phyloP scores from a whole-genome alignment of 2,797 vertebrate genomes.

The Pipistrellus pygmaeus region DNA sequence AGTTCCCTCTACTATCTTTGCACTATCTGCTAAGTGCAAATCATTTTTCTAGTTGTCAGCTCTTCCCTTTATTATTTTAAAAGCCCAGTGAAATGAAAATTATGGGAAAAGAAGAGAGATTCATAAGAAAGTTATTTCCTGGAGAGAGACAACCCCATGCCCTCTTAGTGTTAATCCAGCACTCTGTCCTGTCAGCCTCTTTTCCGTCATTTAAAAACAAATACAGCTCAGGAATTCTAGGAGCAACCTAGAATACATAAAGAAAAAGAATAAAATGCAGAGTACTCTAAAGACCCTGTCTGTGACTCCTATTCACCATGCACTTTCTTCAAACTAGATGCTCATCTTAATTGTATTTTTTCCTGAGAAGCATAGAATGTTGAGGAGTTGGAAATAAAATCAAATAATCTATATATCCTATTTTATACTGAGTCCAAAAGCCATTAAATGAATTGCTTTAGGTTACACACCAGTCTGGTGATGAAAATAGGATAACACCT shows the following conservation, averaged over 20 bases:
- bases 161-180: background rate
- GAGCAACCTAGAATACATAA: background rate
- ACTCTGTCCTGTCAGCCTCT: background rate
- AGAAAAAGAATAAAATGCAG: background rate
- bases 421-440: background rate
- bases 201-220: background rate
- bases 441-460: background rate
- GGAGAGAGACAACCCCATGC: background rate
- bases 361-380: background rate
- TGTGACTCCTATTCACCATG: background rate
- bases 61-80: constrained; percentile 26
- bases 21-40: background rate
- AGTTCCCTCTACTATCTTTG: background rate
- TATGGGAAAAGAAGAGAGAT: background rate
- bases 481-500: background rate
- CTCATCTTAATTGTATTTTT: constrained; percentile 30
- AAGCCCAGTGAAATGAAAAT: constrained; percentile 35
- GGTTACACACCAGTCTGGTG: background rate
- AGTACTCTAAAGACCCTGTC: background rate
- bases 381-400: background rate
- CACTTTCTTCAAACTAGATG: background rate
- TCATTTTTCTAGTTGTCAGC: constrained; percentile 12
- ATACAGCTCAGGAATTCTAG: background rate
- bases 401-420: background rate
- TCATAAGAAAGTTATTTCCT: background rate